These are phyloP conservation scores for Belonocnema kinseyi DNA, from an alignment of 1,140 invertebrate genomes.

Conservation along the genomic window DNA sequence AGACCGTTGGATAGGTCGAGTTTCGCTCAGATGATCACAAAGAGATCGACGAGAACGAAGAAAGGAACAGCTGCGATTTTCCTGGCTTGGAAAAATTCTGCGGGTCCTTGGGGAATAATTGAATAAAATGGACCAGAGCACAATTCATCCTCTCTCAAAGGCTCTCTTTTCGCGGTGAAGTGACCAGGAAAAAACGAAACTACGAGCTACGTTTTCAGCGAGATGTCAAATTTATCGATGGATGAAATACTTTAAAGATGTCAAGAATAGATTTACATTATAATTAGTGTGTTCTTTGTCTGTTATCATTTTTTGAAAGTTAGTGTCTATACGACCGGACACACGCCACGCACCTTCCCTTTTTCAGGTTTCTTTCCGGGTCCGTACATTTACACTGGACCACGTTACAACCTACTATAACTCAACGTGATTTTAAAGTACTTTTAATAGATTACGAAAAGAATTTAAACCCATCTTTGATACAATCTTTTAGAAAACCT, in stretches of 20 bases:
- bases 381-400: too few relatives aligned
- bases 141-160: slow-evolving; percentile 41
- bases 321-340: too few relatives aligned
- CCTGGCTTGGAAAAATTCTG: slow-evolving; percentile 40
- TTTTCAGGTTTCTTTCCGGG: too few relatives aligned
- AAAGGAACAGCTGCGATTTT: slow-evolving; percentile 42
- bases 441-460: too few relatives aligned
- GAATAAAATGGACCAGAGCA: slow-evolving; percentile 44
- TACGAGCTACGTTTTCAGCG: neutral
- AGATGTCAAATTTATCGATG: slow-evolving; percentile 1
- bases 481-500: too few relatives aligned
- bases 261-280: neutral
- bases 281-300: too few relatives aligned
- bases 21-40: slow-evolving; percentile 36
- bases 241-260: neutral
- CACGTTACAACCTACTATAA: too few relatives aligned
- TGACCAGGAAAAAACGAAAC: slow-evolving; percentile 15
- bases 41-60: slow-evolving; percentile 28
- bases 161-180: slow-evolving; percentile 39
- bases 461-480: too few relatives aligned
- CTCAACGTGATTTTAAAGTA: too few relatives aligned
- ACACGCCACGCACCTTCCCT: too few relatives aligned
- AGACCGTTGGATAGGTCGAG: slow-evolving; percentile 36
- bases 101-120: slow-evolving; percentile 45
- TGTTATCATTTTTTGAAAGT: too few relatives aligned